Evolutionary conservation across 1,140 invertebrate species (phyloP).

Genomic region (Stegodyphus dumicola): DNA sequence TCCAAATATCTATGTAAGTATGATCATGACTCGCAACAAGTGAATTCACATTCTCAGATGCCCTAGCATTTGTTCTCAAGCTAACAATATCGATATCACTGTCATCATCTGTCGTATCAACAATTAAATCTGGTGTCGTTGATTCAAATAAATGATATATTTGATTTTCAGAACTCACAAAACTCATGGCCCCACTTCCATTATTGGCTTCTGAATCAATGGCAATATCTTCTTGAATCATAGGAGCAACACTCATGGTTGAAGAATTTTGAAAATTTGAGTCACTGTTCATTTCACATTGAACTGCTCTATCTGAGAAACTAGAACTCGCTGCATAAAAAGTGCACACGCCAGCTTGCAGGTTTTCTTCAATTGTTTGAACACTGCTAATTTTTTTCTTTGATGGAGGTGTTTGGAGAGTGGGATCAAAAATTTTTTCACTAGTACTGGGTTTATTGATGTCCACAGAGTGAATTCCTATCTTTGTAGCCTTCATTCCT

Average conservation of each 20-base stretch:
- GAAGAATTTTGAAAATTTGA: constrained; percentile 50
- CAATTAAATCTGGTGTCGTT: constrained; percentile 50
- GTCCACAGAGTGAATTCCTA: constrained; percentile 54
- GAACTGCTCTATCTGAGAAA: constrained; percentile 48
- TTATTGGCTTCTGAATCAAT: constrained; percentile 37
- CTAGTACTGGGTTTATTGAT: constrained; percentile 56
- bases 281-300: constrained; percentile 57
- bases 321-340: constrained; percentile 35
- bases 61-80: constrained; percentile 44
- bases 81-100: constrained; percentile 61
- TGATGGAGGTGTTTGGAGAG: constrained; percentile 29
- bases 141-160: constrained; percentile 44
- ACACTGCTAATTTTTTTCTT: constrained; percentile 44
- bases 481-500: constrained; percentile 59
- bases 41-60: constrained; percentile 12
- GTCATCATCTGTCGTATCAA: constrained; percentile 59
- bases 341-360: constrained; percentile 31
- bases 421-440: constrained; percentile 49
- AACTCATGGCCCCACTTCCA: constrained; percentile 34
- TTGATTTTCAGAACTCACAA: constrained; percentile 34
- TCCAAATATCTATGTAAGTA: constrained; percentile 52
- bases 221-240: constrained; percentile 59
- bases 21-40: constrained; percentile 48
- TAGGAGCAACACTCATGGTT: constrained; percentile 47
- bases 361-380: constrained; percentile 24